Conservation (phyloP, 2,113 vertebrate species). For the Mus pahari region DNA sequence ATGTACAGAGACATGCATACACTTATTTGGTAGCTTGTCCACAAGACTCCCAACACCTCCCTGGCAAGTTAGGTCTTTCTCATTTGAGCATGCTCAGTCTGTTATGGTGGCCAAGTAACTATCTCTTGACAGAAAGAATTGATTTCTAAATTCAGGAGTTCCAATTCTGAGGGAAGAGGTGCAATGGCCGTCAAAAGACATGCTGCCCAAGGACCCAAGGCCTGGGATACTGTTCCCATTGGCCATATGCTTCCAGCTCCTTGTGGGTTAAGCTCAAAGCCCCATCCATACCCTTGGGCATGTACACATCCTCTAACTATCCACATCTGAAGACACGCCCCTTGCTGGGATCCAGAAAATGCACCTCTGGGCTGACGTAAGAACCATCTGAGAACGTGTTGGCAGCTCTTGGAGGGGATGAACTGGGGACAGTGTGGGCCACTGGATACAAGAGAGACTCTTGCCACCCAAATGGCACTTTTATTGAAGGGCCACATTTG, state of each 20-base stretch:
- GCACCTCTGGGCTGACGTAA: background rate
- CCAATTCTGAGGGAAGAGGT: background rate
- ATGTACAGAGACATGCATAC: background rate
- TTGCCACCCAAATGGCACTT: constrained; percentile 27
- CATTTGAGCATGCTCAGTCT: background rate
- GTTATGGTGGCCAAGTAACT: background rate
- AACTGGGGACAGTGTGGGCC: background rate
- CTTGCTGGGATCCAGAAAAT: background rate
- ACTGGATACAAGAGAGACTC: constrained; percentile 39
- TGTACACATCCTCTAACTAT: background rate
- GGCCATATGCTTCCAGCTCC: accelerated
- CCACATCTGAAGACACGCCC: background rate
- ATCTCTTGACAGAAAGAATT: background rate
- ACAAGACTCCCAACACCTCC: background rate
- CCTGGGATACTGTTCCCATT: background rate
- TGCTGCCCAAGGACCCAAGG: background rate
- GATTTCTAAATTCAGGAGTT: background rate
- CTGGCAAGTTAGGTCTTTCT: background rate
- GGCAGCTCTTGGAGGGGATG: background rate
- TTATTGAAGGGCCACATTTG: background rate
- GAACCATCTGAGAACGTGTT: background rate
- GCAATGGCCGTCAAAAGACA: background rate
- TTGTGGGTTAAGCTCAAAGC: background rate
- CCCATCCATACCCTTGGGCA: background rate
- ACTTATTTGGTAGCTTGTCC: background rate